Base-by-base conservation (phyloP, 2,797 vertebrate species). In the Myiotriccus ornatus region DNA sequence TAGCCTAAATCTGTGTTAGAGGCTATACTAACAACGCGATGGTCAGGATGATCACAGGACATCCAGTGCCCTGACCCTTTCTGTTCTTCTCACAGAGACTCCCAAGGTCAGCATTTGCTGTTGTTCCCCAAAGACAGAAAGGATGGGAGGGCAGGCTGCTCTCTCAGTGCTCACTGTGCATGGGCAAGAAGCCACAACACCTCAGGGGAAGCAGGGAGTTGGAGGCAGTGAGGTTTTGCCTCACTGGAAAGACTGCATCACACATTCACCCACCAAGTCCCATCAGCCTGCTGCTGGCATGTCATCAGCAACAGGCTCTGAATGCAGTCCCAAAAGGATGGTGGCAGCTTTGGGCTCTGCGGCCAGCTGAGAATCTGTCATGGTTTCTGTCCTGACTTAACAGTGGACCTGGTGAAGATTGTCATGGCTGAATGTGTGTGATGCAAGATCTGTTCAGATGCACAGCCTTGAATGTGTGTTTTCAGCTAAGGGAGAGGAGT, bases 391-490 rank as follows among this genome's bases (percentile, higher is more conserved):
- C 81, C 68, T 68, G 63, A 16, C 25, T 68, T 70, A 57, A 57
- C 59, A 85, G 43, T 11, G 53, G 74, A 77, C 12, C 32, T 86
- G 34, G 46, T 83, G 74, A 78, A 87, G 56, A 63, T 56, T 73
- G 63, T 71, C 11, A 0, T 55, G 50, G 67, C 55, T 93, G 41
- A 83, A 86, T 35, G 90, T 82, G 77, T 23, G 43, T 87, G 89
- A 84, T 28, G 19, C 85, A 94, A 93, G 59, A 84, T 37, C 50
- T 70, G 24, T 77, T 83, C 70, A 77, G 80, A 93, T 16, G 27
- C 63, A 89, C 41, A 90, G 59, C n/a, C 59, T 43, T 94, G 74
- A 90, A 84, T 25, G 35, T 56, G 63, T 79, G 68, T 69, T 94
- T 94, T 74, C 63, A 80, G 56, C 34, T 81, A 63, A 69, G 65